Evolutionary conservation across 1,140 invertebrate species (phyloP).

Genomic region (Probaryconus sp.): DNA sequence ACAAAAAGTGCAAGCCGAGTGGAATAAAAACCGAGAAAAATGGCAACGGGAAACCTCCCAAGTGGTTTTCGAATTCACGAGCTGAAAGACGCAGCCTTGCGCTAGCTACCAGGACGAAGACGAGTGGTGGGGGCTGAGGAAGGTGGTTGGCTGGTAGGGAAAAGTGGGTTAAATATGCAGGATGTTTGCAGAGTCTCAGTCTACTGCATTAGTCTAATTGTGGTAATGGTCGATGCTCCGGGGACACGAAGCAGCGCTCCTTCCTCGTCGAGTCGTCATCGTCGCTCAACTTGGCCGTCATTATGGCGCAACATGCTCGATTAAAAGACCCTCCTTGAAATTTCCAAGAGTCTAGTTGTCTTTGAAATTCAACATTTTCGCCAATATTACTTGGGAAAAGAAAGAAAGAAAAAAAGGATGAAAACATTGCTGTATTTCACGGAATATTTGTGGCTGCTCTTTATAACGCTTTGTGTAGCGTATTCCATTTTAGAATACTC

Average conservation of each 20-base stretch:
- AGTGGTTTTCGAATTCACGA: too few relatives aligned
- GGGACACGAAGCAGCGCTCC: not conserved
- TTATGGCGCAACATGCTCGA: constrained; percentile 26
- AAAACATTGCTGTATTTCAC: constrained; percentile 21
- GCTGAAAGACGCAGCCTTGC: too few relatives aligned
- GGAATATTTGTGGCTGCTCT: constrained; percentile 36
- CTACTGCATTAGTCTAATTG: constrained; percentile 70
- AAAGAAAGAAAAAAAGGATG: constrained; percentile 29
- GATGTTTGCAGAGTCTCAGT: constrained; percentile 65
- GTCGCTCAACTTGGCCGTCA: constrained; percentile 39
- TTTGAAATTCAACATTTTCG: constrained; percentile 45
- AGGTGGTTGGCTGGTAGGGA: too few relatives aligned
- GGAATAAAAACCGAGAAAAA: too few relatives aligned
- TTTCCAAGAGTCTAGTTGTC: constrained; percentile 13
- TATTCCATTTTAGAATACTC: constrained; percentile 49
- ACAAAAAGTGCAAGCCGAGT: too few relatives aligned
- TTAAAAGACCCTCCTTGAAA: constrained; percentile 5
- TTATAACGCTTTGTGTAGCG: constrained; percentile 42
- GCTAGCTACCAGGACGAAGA: too few relatives aligned
- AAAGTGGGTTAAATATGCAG: constrained; percentile 73
- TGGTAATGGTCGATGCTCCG: constrained; percentile 66
- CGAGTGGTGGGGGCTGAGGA: too few relatives aligned
- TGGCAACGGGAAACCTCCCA: too few relatives aligned
- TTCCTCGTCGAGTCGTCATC: not conserved
- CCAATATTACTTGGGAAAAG: constrained; percentile 20